Percentiles rank a stretch among this genome's conserved stretches.
These are phyloP conservation scores for Alaudala cheleensis DNA, from an alignment of 2,113 vertebrate genomes.

Conservation along the genomic window DNA sequence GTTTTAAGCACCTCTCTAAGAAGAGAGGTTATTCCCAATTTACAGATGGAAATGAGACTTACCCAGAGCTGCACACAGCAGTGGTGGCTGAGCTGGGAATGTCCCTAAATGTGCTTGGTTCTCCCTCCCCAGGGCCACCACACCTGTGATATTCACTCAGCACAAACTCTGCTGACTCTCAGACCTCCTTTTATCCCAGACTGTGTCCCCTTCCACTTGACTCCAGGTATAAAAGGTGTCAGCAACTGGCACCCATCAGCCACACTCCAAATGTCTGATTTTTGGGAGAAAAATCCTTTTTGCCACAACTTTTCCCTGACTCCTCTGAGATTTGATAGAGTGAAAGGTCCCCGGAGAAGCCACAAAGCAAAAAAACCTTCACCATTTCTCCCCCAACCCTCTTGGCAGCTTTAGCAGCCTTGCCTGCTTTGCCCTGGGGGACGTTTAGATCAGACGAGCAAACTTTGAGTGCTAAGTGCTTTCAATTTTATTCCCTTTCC, in stretches of 20 bases:
- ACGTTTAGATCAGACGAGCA: background rate
- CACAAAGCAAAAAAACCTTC: background rate
- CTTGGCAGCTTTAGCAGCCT: background rate
- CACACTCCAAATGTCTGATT: background rate
- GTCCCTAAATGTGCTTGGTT: fast-evolving
- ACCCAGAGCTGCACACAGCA: background rate
- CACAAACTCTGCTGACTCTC: background rate
- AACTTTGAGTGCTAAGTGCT: background rate
- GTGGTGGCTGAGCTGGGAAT: background rate
- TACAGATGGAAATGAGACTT: background rate
- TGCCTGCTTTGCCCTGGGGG: background rate
- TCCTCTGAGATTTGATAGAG: background rate
- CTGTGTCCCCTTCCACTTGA: background rate
- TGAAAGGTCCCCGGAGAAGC: background rate
- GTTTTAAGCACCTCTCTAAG: background rate
- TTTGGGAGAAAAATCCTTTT: background rate
- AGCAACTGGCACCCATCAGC: background rate
- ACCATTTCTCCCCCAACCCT: fast-evolving
- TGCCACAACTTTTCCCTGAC: background rate
- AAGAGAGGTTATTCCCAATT: fast-evolving
- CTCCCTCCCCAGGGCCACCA: background rate
- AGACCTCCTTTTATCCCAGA: background rate
- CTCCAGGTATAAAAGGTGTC: background rate
- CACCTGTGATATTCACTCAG: background rate
- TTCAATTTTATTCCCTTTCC: background rate